Conservation (phyloP, 1,140 invertebrate genomes). For the Archegozetes longisetosus region DNA sequence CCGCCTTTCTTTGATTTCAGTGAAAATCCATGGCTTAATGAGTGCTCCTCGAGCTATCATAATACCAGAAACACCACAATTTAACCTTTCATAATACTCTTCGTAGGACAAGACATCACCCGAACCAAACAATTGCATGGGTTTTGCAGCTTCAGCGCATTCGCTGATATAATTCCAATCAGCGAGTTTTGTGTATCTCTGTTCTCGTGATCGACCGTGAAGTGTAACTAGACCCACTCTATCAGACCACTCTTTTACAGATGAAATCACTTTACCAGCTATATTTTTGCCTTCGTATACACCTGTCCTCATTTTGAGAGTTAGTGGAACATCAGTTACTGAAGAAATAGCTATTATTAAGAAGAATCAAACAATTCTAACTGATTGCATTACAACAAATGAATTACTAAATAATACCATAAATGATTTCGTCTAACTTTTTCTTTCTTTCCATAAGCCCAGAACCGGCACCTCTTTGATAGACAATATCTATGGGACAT, state of each 20-base stretch:
- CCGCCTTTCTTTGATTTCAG: conserved; percentile 82
- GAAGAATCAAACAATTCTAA: neutral
- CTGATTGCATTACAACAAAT: neutral
- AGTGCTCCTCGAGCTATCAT: conserved; percentile 65
- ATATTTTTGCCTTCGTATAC: conserved; percentile 74
- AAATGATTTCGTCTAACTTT: conserved; percentile 62
- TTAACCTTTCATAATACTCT: conserved; percentile 47
- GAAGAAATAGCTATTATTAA: neutral
- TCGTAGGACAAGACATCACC: conserved; percentile 87
- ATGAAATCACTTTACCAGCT: conserved; percentile 70
- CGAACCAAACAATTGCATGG: conserved; percentile 79
- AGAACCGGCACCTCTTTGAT: conserved; percentile 75
- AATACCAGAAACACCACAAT: conserved; percentile 29
- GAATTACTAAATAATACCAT: conserved; percentile 39
- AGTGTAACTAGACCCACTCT: conserved; percentile 58
- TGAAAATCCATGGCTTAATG: conserved; percentile 98
- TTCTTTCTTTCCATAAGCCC: conserved; percentile 62
- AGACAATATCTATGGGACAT: conserved; percentile 92
- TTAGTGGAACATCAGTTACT: conserved; percentile 55
- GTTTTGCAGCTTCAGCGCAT: conserved; percentile 53
- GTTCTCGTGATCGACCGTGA: conserved; percentile 75
- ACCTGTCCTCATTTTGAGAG: conserved; percentile 88
- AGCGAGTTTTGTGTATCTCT: conserved; percentile 77
- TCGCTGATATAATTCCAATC: conserved; percentile 92
- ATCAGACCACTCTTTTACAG: conserved; percentile 49